Evolutionary conservation across 92 coral and sea anemone genomes (phyloP).

Genomic region (Virgularia gustaviana): DNA sequence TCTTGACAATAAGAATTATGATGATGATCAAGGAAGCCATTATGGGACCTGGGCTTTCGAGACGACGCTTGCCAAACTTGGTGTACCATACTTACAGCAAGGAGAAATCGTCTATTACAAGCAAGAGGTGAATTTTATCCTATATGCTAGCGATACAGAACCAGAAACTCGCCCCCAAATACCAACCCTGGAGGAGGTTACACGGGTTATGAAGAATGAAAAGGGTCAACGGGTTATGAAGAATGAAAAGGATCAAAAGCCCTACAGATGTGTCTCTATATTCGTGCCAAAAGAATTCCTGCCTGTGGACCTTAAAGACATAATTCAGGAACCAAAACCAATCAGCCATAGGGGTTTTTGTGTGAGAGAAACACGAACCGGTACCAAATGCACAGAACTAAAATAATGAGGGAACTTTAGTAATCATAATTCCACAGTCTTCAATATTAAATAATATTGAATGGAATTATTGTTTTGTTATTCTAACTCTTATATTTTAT

Average conservation of each 20-base stretch:
- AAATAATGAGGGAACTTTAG: no score
- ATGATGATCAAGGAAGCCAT: conserved; percentile 2
- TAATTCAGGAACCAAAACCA: conserved; percentile 1
- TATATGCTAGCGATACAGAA: conserved; percentile 38
- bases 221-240: conserved; percentile 8
- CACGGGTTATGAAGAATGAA: conserved; percentile 48
- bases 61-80: conserved; percentile 44
- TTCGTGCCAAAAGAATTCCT: conserved; percentile 51
- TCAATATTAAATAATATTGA: no score
- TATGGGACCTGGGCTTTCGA: conserved; percentile 49
- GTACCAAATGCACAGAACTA: not conserved
- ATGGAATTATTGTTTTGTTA: no score
- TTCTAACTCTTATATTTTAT: no score
- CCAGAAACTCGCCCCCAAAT: not conserved
- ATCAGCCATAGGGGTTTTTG: conserved; percentile 37
- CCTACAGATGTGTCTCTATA: conserved; percentile 48
- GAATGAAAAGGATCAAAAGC: not conserved
- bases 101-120: conserved; percentile 62
- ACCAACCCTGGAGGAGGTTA: no score
- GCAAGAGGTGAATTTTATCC: conserved; percentile 55
- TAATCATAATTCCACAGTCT: no score
- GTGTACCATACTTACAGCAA: conserved; percentile 46
- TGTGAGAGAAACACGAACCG: conserved; percentile 27
- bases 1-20: conserved; percentile 21
- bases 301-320: conserved; percentile 9